Evolutionary conservation across 2,113 vertebrate species (phyloP).

Genomic region (Lathamus discolor): DNA sequence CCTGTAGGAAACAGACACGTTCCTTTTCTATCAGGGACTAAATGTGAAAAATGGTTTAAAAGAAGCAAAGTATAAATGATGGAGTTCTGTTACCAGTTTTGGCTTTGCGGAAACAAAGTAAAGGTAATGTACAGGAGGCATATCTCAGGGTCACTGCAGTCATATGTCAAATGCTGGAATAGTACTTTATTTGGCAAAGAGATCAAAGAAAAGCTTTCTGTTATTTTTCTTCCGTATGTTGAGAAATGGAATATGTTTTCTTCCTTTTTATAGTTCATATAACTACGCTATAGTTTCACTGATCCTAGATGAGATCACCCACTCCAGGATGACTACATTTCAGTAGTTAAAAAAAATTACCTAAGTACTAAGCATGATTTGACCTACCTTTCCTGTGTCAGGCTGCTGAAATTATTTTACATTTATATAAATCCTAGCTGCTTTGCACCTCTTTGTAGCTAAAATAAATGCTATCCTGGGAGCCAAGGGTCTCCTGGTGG

Average conservation of each 20-base stretch:
- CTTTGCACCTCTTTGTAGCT: background rate
- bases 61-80: constrained; percentile 64
- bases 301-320: constrained; percentile 65
- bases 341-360: constrained; percentile 63
- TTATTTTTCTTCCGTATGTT: constrained; percentile 33
- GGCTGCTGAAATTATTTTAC: constrained; percentile 43
- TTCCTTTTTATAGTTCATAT: constrained; percentile 34
- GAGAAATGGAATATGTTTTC: background rate
- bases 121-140: constrained; percentile 50
- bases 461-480: constrained; percentile 33
- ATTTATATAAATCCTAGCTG: constrained; percentile 28
- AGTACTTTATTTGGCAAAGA: constrained; percentile 57
- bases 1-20: constrained; percentile 41
- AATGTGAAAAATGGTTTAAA: constrained; percentile 54
- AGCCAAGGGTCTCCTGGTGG: constrained; percentile 22
- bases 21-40: constrained; percentile 55
- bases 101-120: constrained; percentile 65
- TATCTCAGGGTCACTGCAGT: constrained; percentile 57
- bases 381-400: constrained; percentile 49
- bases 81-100: constrained; percentile 68
- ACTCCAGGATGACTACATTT: constrained; percentile 53
- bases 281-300: constrained; percentile 14
- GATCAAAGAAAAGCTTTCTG: constrained; percentile 64
- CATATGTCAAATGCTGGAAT: constrained; percentile 61
- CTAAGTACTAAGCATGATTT: constrained; percentile 54